These are phyloP conservation scores for Sthenelais limicola DNA, from an alignment of 2,888 invertebrate genomes.

Conservation along the genomic window DNA sequence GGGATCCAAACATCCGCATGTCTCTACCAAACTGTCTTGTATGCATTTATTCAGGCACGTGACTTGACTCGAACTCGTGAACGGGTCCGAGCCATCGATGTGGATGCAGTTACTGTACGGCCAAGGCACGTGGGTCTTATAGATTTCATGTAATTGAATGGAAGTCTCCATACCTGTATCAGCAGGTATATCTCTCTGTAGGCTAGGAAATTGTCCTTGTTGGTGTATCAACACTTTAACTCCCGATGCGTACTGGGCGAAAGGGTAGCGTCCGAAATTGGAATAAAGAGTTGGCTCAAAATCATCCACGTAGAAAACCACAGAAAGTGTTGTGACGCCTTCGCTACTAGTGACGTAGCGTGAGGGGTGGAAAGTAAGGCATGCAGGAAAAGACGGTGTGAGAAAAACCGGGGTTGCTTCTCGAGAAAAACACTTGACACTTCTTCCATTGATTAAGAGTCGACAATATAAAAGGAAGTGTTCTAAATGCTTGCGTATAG, in stretches of 20 bases:
- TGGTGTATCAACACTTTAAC: conserved; percentile 29
- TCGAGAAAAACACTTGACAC: conserved; percentile 24
- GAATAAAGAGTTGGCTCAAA: conserved; percentile 17
- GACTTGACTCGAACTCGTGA: conserved; percentile 15
- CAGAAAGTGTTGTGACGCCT: conserved; percentile 22
- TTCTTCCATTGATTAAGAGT: conserved; percentile 23
- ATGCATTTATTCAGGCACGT: conserved; percentile 27
- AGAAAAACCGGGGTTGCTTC: conserved; percentile 31
- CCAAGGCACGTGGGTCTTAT: conserved; percentile 37
- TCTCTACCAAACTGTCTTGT: conserved; percentile 21
- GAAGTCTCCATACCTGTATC: conserved; percentile 34
- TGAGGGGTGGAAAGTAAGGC: conserved; percentile 17
- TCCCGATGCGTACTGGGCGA: conserved; percentile 29
- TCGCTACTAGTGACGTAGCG: conserved; percentile 3
- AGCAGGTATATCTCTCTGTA: conserved; percentile 21
- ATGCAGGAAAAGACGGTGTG: conserved; percentile 22
- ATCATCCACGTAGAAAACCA: conserved; percentile 32
- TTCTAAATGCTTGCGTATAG: conserved; percentile 34
- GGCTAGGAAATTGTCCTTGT: conserved; percentile 16
- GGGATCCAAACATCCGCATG: conserved; percentile 28
- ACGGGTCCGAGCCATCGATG: conserved; percentile 1
- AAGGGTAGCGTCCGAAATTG: conserved; percentile 31
- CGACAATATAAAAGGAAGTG: conserved; percentile 27
- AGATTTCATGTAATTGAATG: conserved; percentile 29
- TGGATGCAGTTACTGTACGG: conserved; percentile 22